Evolutionary conservation across 2,797 vertebrate genomes (phyloP), one percentile per base, ranked within the genome.

Genomic region (Anas bahamensis): DNA sequence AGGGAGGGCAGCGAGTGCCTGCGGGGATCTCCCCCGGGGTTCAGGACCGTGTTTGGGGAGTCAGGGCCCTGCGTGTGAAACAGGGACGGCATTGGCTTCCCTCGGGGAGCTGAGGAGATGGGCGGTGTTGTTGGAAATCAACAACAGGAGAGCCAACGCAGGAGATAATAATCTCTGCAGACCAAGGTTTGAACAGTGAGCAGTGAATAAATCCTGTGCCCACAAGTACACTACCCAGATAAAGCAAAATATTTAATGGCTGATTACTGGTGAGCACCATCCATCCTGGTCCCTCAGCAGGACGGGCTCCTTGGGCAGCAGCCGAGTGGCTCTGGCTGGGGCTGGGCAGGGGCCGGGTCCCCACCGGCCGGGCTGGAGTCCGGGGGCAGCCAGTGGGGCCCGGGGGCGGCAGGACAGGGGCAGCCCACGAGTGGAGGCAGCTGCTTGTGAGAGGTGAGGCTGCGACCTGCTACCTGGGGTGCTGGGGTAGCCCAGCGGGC

Each of bases 321-420:
- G 48, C 48, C 1, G 2, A 35, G 74, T 3, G 4, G 41, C 66
- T 41, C 41, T 0, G 2, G 29, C 41, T 56, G 17, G 41, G 13
- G 48, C 19, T 33, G 23, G 33, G 33, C 15, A 2, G 35, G 50
- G 14, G 14, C 26, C 50, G 9, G 50, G 50, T 52, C 50, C 50
- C 50, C 24, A 28, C 14, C 15, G 15, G 14, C 50, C 3, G 4
- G 52, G 52, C 28, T 53, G 52, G 52, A 26, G 52, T 28, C 52
- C 2, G 16, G 52, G 52, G 28, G 15, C 28, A 28, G 52, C 24
- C 16, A 29, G 28, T 17, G 52, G 52, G 52, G 28, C 52, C 17
- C 14, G 16, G 50, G 26, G 50, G 17, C 2, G 52, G 52, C 52
- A 53, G 52, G 52, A 10, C 52, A 29, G 52, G 52, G 52, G 28